Conservation (phyloP, 2,797 vertebrate genomes). For the Neopelma chrysocephalum region DNA sequence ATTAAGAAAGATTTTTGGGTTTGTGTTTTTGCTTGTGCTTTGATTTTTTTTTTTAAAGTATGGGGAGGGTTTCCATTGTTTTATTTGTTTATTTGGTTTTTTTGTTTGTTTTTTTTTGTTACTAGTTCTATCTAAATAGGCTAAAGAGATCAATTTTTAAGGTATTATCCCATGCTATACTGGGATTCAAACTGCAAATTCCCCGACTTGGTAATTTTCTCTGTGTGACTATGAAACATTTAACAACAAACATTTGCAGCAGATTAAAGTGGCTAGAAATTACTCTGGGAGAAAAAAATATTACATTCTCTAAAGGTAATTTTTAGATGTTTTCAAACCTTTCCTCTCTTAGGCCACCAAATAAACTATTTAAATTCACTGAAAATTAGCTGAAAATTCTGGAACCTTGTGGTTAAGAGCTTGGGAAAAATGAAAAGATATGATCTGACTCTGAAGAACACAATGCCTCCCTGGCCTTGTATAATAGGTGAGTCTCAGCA, state of each 20-base stretch:
- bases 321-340: neutral
- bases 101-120: no score
- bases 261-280: neutral
- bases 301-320: neutral
- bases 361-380: neutral
- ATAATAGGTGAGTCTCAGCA: neutral
- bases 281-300: neutral
- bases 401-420: neutral
- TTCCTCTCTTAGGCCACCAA: neutral
- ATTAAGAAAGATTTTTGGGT: neutral
- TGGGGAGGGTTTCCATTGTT: no score
- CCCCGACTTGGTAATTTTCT: neutral
- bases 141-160: neutral
- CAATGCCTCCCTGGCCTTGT: neutral
- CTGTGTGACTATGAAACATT: neutral
- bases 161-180: neutral
- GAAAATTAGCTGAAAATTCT: neutral
- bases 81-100: no score
- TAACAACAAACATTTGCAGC: neutral
- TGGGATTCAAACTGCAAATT: neutral
- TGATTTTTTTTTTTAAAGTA: neutral
- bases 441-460: neutral
- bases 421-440: neutral
- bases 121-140: neutral
- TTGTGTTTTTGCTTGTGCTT: neutral